These are phyloP conservation scores for Panagrolaimus sp. DNA, from an alignment of 1,140 invertebrate genomes.

Conservation along the genomic window DNA sequence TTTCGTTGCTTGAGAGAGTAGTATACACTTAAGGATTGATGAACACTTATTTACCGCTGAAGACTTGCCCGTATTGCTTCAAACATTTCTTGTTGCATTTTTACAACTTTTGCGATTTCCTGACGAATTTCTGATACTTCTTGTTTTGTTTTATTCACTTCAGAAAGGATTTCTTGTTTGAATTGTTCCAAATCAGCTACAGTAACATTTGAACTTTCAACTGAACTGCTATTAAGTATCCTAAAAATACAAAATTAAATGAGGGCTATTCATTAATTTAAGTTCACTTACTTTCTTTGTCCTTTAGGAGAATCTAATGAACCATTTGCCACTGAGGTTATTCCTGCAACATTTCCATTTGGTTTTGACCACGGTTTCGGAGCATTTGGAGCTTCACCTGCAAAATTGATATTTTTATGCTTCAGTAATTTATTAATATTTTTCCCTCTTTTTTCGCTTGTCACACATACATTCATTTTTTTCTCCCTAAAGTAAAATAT, in stretches of 20 bases:
- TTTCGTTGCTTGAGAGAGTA: too few relatives aligned
- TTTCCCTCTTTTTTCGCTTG: background rate
- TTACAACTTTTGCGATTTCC: background rate
- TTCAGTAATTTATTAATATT: background rate
- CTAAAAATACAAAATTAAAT: too few relatives aligned
- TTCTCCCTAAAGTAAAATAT: background rate
- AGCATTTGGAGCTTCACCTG: background rate
- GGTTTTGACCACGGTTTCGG: conserved; percentile 4
- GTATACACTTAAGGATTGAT: too few relatives aligned
- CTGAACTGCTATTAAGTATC: background rate
- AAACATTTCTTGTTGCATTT: too few relatives aligned
- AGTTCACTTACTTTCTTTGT: background rate
- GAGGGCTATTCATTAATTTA: too few relatives aligned
- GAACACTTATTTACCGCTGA: too few relatives aligned
- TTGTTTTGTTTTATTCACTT: conserved; percentile 7
- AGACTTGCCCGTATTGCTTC: too few relatives aligned
- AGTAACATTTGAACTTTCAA: background rate
- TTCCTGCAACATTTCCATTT: background rate
- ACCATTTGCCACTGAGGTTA: background rate
- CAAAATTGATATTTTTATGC: background rate
- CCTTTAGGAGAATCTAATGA: background rate
- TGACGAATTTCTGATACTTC: background rate
- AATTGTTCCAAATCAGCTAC: background rate
- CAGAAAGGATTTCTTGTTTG: conserved; percentile 2
- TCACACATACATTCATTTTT: background rate